These are phyloP conservation scores for Pasiphila rectangulata DNA, from an alignment of 2,888 invertebrate genomes.

Conservation along the genomic window DNA sequence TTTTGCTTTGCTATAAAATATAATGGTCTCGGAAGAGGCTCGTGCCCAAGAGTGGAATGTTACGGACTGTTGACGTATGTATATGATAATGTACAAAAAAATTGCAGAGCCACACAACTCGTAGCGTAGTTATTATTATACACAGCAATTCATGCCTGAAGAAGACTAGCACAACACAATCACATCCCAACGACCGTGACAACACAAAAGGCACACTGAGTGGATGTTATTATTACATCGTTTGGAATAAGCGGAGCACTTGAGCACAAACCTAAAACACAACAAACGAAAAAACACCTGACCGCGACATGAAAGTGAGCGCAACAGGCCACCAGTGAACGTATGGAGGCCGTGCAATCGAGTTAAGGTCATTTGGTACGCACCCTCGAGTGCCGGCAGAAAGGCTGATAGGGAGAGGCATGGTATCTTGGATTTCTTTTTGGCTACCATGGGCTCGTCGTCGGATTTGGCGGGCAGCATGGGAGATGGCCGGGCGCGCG, in stretches of 20 bases:
- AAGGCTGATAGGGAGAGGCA: constrained; percentile 73
- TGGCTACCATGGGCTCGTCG: constrained; percentile 72
- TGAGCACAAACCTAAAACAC: constrained; percentile 36
- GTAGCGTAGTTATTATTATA: constrained; percentile 8
- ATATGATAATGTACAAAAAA: no score
- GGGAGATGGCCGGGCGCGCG: constrained; percentile 62
- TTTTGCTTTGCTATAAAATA: no score
- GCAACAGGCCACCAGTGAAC: constrained; percentile 67
- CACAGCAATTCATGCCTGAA: constrained; percentile 20
- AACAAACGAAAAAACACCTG: constrained; percentile 68
- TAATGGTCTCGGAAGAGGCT: no score
- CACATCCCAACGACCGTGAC: constrained; percentile 25
- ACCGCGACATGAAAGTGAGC: constrained; percentile 76
- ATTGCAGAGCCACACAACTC: background rate
- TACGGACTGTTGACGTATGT: no score
- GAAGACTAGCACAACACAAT: constrained; percentile 24
- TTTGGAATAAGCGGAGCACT: constrained; percentile 18
- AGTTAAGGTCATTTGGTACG: constrained; percentile 60
- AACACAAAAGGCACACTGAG: constrained; percentile 25
- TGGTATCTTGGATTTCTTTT: constrained; percentile 78
- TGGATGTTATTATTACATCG: constrained; percentile 1
- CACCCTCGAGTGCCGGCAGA: constrained; percentile 77
- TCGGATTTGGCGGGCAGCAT: constrained; percentile 72
- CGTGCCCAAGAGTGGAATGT: no score
- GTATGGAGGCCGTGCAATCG: constrained; percentile 72